Evolutionary conservation across 2,797 vertebrate species (phyloP).

Genomic region (Knipowitschia caucasica): DNA sequence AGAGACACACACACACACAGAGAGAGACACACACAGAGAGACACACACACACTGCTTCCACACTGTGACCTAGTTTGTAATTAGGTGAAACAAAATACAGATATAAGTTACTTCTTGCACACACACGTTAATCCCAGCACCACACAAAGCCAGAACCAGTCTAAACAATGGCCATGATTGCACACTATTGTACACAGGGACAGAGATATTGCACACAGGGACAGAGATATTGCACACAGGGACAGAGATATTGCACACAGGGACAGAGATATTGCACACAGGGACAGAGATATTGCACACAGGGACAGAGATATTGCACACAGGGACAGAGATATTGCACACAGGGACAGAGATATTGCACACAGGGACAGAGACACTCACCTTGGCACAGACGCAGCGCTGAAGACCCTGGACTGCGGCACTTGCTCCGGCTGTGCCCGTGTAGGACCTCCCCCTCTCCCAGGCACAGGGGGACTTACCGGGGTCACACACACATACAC

Average conservation of each 20-base stretch:
- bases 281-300: no score
- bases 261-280: no score
- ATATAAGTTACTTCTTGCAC: no score
- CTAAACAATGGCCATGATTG: not conserved
- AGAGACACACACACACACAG: not conserved
- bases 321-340: not conserved
- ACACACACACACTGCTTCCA: constrained; percentile 71
- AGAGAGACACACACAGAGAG: not conserved
- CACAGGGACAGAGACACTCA: constrained; percentile 51
- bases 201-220: no score
- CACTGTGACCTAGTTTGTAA: no score
- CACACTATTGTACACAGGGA: no score
- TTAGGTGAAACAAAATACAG: no score
- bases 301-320: not conserved
- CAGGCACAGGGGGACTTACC: constrained; percentile 53
- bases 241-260: no score
- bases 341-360: not conserved
- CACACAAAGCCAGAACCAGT: not conserved
- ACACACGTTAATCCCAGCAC: no score
- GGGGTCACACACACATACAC: constrained; percentile 26
- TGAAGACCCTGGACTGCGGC: constrained; percentile 55
- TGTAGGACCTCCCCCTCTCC: not conserved
- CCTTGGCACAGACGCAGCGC: constrained; percentile 70
- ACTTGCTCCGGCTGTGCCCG: constrained; percentile 38
- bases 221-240: no score